Evolutionary conservation across 2,888 invertebrate genomes (phyloP).

Genomic region (Cryptus armator): DNA sequence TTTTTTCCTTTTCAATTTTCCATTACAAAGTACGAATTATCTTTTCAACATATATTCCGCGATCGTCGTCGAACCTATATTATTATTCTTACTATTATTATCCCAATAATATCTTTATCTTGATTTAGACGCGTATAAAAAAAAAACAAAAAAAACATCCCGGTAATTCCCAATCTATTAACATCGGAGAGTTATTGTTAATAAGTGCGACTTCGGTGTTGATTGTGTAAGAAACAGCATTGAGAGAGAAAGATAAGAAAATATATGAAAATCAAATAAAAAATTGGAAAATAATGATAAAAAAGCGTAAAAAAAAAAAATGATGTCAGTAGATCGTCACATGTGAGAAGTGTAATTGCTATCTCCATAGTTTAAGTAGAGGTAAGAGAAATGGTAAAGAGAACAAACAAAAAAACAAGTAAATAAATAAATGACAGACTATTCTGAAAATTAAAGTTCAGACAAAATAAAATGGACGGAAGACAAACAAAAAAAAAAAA

Average conservation of each 20-base stretch:
- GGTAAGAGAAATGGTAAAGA: constrained; percentile 57
- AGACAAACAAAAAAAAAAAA: constrained; percentile 18
- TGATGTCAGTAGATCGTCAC: constrained; percentile 79
- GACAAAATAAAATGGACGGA: constrained; percentile 39
- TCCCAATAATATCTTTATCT: constrained; percentile 50
- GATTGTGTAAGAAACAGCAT: constrained; percentile 78
- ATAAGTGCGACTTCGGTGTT: constrained; percentile 82
- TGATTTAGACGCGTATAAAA: constrained; percentile 39
- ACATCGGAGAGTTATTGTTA: constrained; percentile 79
- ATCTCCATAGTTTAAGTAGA: constrained; percentile 60
- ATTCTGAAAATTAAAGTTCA: constrained; percentile 68
- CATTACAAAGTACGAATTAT: background rate
- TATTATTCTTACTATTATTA: constrained; percentile 42
- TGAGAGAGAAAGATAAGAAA: constrained; percentile 63
- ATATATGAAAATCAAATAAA: constrained; percentile 74
- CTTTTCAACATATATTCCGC: background rate
- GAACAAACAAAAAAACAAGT: constrained; percentile 45
- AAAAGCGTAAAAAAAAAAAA: constrained; percentile 73
- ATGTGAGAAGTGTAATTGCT: constrained; percentile 52
- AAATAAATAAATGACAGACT: constrained; percentile 72
- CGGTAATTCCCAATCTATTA: constrained; percentile 80
- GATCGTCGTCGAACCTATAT: constrained; percentile 29
- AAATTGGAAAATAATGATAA: constrained; percentile 71
- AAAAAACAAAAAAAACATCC: background rate
- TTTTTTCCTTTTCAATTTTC: background rate